These are phyloP conservation scores for Pristis pectinata DNA, from an alignment of 2,797 vertebrate genomes.

Conservation along the genomic window DNA sequence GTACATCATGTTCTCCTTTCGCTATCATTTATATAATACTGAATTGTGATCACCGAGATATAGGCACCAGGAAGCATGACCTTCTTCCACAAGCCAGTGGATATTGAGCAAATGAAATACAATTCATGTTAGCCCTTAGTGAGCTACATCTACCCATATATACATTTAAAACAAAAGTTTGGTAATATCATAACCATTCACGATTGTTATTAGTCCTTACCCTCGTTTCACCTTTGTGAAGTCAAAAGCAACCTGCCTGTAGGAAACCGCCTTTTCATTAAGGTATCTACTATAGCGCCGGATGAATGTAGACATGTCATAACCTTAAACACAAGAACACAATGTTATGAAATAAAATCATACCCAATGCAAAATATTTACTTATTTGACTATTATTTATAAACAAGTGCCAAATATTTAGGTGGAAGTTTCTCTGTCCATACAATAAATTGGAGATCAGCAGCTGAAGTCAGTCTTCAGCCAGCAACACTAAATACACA, in stretches of 20 bases:
- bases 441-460: neutral
- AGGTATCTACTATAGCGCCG: conserved; percentile 95
- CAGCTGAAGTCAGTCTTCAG: too few species aligned
- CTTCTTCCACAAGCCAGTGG: neutral
- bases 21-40: neutral
- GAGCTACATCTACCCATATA: neutral
- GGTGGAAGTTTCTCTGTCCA: neutral
- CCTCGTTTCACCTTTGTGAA: conserved; percentile 99
- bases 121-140: neutral
- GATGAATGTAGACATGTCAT: conserved; percentile 99
- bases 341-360: neutral
- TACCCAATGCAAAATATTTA: neutral
- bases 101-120: neutral
- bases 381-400: neutral
- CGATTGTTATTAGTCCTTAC: conserved; percentile 58
- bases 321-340: conserved; percentile 61
- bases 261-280: conserved; percentile 98
- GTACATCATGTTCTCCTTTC: neutral
- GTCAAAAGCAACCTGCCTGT: conserved; percentile 98
- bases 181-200: neutral
- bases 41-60: neutral
- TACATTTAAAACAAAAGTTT: neutral
- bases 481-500: too few species aligned
- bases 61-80: neutral
- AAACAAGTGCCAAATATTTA: neutral